Evolutionary conservation across 2,888 invertebrate species (phyloP).

Genomic region (Eilema caniola): DNA sequence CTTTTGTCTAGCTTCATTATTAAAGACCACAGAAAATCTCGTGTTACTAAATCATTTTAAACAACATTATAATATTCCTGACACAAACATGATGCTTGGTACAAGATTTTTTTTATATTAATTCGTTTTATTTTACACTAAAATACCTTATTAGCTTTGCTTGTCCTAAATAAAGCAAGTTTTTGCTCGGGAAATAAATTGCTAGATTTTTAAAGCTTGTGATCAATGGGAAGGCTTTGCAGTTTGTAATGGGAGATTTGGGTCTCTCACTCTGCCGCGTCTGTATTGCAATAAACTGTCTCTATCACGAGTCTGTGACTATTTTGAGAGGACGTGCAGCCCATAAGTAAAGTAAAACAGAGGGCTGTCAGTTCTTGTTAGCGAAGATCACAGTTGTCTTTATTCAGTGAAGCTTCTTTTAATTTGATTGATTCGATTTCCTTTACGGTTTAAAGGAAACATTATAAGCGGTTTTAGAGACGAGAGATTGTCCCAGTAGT

Average conservation of each 20-base stretch:
- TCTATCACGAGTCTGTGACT: slow-evolving; percentile 61
- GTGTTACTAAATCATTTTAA: slow-evolving; percentile 22
- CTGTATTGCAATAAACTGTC: slow-evolving; percentile 49
- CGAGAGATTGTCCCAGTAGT: not conserved
- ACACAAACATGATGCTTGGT: not conserved
- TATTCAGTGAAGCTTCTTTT: slow-evolving; percentile 45
- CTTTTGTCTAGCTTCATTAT: slow-evolving; percentile 43
- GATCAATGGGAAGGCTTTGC: slow-evolving; percentile 82
- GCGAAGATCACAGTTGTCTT: slow-evolving; percentile 62
- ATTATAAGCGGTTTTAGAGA: not conserved
- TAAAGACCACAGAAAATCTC: slow-evolving; percentile 35
- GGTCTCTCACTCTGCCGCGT: slow-evolving; percentile 58
- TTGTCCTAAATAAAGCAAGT: slow-evolving; percentile 49
- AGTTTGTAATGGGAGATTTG: slow-evolving; percentile 78
- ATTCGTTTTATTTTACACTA: slow-evolving; percentile 10
- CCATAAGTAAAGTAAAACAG: slow-evolving; percentile 55
- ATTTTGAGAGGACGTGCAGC: slow-evolving; percentile 66
- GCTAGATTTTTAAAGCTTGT: slow-evolving; percentile 84
- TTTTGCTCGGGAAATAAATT: slow-evolving; percentile 82
- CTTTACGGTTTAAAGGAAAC: slow-evolving; percentile 18
- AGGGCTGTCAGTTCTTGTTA: slow-evolving; percentile 77
- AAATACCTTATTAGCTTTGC: slow-evolving; percentile 29
- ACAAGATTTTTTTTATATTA: not conserved
- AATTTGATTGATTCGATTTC: slow-evolving; percentile 66
- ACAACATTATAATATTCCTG: slow-evolving; percentile 13